These are phyloP conservation scores for Chelon labrosus DNA, from an alignment of 2,797 vertebrate genomes.

Conservation along the genomic window DNA sequence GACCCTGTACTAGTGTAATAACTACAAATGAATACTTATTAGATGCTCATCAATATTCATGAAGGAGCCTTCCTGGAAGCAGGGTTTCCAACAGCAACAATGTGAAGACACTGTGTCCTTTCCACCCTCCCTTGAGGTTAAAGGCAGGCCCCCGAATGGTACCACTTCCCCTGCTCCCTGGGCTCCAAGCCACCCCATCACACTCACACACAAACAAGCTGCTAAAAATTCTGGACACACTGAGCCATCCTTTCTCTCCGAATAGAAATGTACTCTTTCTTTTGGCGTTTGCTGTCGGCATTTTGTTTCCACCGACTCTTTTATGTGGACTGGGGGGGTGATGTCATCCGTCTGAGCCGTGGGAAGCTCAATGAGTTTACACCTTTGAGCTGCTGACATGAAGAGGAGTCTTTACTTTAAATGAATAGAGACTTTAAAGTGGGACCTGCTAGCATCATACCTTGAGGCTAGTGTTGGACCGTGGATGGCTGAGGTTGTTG, in stretches of 20 bases:
- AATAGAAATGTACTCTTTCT: constrained; percentile 60
- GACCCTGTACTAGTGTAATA: constrained; percentile 22
- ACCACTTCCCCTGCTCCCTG: constrained; percentile 70
- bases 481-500: constrained; percentile 91
- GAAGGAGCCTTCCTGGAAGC: constrained; percentile 47
- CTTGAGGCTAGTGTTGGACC: constrained; percentile 95
- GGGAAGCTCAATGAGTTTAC: constrained; percentile 56
- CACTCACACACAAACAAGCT: constrained; percentile 36
- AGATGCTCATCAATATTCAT: constrained; percentile 76
- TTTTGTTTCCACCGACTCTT: constrained; percentile 48
- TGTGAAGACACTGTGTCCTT: constrained; percentile 71
- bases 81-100: constrained; percentile 70
- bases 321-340: constrained; percentile 36
- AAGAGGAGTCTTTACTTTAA: not conserved
- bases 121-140: constrained; percentile 60
- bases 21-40: constrained; percentile 49
- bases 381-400: not conserved
- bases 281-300: constrained; percentile 36
- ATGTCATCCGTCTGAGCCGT: constrained; percentile 65
- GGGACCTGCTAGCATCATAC: constrained; percentile 69
- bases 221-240: constrained; percentile 78
- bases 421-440: not conserved
- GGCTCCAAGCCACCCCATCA: constrained; percentile 61
- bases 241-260: constrained; percentile 56
- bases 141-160: constrained; percentile 69